phyloP scores from a whole-genome alignment of 2,888 invertebrate genomes.

The Noctuana brunneofusca region DNA sequence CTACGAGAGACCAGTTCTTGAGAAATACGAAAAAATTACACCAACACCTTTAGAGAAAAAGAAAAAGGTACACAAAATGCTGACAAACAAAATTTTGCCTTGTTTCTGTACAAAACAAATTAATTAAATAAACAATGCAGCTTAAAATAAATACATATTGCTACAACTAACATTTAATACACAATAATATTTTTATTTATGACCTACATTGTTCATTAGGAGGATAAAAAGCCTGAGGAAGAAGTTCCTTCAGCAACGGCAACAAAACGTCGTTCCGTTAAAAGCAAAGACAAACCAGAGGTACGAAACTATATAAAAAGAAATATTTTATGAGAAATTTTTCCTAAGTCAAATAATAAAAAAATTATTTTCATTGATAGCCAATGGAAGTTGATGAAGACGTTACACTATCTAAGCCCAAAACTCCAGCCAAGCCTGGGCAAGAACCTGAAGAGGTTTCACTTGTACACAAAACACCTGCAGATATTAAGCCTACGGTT shows the following conservation, averaged over 20 bases:
- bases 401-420: slow-evolving; percentile 69
- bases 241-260: slow-evolving; percentile 58
- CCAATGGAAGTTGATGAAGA: slow-evolving; percentile 77
- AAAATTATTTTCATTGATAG: slow-evolving; percentile 28
- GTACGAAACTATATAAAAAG: slow-evolving; percentile 45
- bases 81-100: not conserved
- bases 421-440: slow-evolving; percentile 65
- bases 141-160: slow-evolving; percentile 31
- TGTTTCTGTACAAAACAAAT: not conserved
- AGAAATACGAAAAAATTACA: slow-evolving; percentile 86
- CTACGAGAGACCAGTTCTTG: slow-evolving; percentile 89
- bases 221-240: slow-evolving; percentile 46
- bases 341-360: not conserved
- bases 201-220: slow-evolving; percentile 42
- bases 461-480: slow-evolving; percentile 77
- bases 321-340: not conserved
- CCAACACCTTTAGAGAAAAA: slow-evolving; percentile 78
- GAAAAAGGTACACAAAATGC: slow-evolving; percentile 68
- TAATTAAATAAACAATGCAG: not conserved
- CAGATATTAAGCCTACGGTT: slow-evolving; percentile 75
- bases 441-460: slow-evolving; percentile 74
- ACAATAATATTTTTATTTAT: not conserved
- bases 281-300: slow-evolving; percentile 75
- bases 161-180: slow-evolving; percentile 6
- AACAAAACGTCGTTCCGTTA: slow-evolving; percentile 70